Evolutionary conservation across 2,797 vertebrate genomes (phyloP), one percentile per base, ranked within the genome.

Genomic region (Cichlasoma orientale): DNA sequence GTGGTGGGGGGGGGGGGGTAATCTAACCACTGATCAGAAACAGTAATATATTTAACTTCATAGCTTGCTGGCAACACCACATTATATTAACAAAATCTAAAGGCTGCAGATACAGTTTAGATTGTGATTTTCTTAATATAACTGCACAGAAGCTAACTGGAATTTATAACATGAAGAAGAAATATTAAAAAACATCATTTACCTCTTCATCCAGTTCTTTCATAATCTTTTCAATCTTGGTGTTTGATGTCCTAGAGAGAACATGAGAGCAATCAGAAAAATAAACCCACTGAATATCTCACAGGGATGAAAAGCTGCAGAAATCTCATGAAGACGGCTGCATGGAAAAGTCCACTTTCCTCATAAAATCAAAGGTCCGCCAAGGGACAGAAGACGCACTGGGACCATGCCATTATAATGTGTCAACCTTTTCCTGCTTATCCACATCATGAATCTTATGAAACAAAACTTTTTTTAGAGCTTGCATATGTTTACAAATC

Each of bases 131-230:
- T 52, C 10, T 47, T 7, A 2, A 38, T 54, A 50, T 3, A 36
- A 68, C 2, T 71, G 38, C 6, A 70, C 33, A 68, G 57, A 12
- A n/a, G 54, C 4, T 14, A n/a, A 23, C 7, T 9, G 16, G 10
- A 54, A 31, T 54, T 73, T 16, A 56, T 29, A 10, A 80, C 57
- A 4, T 8, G 66, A 10, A 56, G 23, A 2, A 53, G 2, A 38
- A 4, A 29, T 44, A 72, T 58, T 53, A 16, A 66, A 53, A 77
- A 44, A 31, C 29, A 21, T 8, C 1, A 25, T 72, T 66, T 74
- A 99, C 98, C 97, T 99, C 98, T 94, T 99, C 98, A 89, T 99
- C 98, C 92, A 99, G 92, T 91, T 99, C 98, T 93, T 98, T 99
- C 93, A 97, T 96, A 88, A 99, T 97, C 94, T 98, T 99, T 90